Base-by-base conservation (phyloP, 2,888 invertebrate genomes). In the Heliconius erato region DNA sequence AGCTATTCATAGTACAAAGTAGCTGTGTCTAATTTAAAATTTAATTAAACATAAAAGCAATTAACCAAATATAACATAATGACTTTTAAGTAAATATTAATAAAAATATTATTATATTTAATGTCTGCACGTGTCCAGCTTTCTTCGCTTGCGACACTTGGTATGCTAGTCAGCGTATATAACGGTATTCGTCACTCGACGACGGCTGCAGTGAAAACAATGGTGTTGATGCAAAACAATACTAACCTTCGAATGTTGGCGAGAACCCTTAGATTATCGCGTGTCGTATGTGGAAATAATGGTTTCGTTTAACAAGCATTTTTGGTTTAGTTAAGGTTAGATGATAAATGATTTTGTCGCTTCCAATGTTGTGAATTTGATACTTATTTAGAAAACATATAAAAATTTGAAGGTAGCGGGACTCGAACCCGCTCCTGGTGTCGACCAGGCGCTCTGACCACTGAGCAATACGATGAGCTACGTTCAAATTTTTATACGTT, bases 171-270 rank as follows among this genome's bases (percentile, higher is more conserved):
- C 81, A 63, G 72, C 79, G 63, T 23, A 81, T 49, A 80, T 85
- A 85, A 85, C 85, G 85, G 85, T 83, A 79, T 63, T 59, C 71
- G 74, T 82, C 84, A 82, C 85, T 76, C 76, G 76, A 80, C 84
- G 59, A 49, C 84, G 67, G 26, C 72, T 54, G 72, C 80, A 87
- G 89, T 88, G 89, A 90, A 92, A 89, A 91, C 89, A 91, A 91
- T 82, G 63, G 69, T 59, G 79, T 76, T 83, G 80, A 82, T 65
- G 69, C 65, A 54, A 68, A 67, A 82, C 84, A 77, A 79, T 83
- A 79, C 82, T 44, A 72, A 79, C 81, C 83, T 81, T 83, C 81
- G 78, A 54, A 19, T 49, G 79, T 74, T 74, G 74, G 76, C 74
- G 79, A 76, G 44, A 40, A 40, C 69, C 77, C 77, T 63, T 81